These are phyloP conservation scores for Synchiropus splendidus DNA, from an alignment of 2,113 vertebrate genomes.

Conservation along the genomic window DNA sequence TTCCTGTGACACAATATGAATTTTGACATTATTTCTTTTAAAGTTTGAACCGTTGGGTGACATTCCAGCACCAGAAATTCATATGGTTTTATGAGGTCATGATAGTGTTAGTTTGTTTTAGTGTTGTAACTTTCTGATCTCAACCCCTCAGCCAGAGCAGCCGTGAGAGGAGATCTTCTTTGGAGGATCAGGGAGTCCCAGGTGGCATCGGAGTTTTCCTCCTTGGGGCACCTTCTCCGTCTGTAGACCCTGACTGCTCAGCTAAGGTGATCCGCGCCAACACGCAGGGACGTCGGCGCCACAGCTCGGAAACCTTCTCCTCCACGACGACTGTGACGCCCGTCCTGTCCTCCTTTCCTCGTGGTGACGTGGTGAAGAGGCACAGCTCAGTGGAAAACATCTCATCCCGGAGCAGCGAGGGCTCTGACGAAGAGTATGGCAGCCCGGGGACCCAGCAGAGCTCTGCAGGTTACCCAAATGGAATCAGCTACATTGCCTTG, in stretches of 20 bases:
- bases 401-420: constrained; percentile 81
- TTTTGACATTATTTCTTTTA: too few species aligned
- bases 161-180: constrained; percentile 70
- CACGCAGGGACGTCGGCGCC: constrained; percentile 87
- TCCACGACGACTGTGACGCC: constrained; percentile 94
- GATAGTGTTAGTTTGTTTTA: constrained; percentile 1
- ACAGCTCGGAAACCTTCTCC: constrained; percentile 96
- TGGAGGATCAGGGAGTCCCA: constrained; percentile 53
- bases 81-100: too few species aligned
- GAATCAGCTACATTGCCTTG: constrained; percentile 92
- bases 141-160: constrained; percentile 57
- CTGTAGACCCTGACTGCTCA: constrained; percentile 80
- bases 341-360: constrained; percentile 88
- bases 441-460: constrained; percentile 80
- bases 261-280: constrained; percentile 91
- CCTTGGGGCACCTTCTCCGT: constrained; percentile 49
- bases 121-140: neutral
- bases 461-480: constrained; percentile 77
- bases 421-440: constrained; percentile 66
- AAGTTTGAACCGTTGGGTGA: too few species aligned
- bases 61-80: too few species aligned
- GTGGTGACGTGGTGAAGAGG: constrained; percentile 75
- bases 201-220: constrained; percentile 67
- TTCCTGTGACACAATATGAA: neutral
- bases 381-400: constrained; percentile 96